Conservation (phyloP, 2,797 vertebrate species). For the Malurus leucopterus region DNA sequence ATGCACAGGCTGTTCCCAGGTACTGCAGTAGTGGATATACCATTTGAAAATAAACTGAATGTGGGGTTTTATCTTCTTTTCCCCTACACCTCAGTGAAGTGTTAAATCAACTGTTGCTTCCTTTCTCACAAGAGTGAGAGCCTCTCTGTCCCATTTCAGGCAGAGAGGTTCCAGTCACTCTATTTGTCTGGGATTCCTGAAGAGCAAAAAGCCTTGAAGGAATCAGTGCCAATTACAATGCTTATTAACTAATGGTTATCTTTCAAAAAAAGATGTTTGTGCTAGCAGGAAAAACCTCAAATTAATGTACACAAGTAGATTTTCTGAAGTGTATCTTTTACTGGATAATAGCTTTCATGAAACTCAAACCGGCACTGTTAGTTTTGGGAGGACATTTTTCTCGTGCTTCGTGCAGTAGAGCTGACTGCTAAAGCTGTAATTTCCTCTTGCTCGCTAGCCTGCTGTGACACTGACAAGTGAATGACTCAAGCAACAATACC, state of each 20-base stretch:
- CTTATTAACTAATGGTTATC: background rate
- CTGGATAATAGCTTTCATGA: background rate
- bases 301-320: background rate
- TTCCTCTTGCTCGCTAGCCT: background rate
- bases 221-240: background rate
- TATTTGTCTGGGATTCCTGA: background rate
- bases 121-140: background rate
- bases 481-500: background rate
- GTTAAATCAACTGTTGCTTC: background rate
- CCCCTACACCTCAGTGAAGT: background rate
- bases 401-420: background rate
- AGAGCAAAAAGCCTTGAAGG: background rate
- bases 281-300: background rate
- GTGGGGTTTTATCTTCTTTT: background rate
- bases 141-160: fast-evolving
- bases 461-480: conserved; percentile 8
- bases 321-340: background rate
- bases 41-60: background rate
- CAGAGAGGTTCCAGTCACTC: background rate
- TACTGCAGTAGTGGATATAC: background rate
- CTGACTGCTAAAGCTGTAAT: background rate
- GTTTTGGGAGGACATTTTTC: conserved; percentile 33
- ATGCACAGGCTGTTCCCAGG: background rate
- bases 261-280: background rate
- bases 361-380: background rate